Conservation (phyloP, 2,113 vertebrate genomes). For the Sorex araneus region DNA sequence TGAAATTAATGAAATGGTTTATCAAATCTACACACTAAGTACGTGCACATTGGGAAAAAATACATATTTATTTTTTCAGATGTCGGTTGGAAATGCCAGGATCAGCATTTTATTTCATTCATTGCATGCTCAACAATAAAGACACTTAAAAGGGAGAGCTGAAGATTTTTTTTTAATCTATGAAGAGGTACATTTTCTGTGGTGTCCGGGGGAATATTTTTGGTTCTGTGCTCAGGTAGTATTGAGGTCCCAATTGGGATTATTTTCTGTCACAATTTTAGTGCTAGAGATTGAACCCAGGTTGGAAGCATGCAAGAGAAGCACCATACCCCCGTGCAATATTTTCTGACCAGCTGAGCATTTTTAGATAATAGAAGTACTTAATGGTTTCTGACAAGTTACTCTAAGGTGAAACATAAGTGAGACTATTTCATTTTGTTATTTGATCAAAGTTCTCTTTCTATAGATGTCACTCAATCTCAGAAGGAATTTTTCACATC, state of each 20-base stretch:
- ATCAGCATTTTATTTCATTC: constrained; percentile 63
- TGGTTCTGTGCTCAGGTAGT: too few species aligned
- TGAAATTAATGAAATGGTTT: constrained; percentile 49
- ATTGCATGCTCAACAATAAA: constrained; percentile 65
- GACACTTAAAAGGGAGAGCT: constrained; percentile 72
- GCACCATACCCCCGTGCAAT: too few species aligned
- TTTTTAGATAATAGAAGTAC: constrained; percentile 76
- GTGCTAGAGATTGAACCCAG: too few species aligned
- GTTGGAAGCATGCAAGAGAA: too few species aligned
- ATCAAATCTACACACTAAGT: not conserved
- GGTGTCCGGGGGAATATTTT: too few species aligned
- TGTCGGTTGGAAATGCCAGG: constrained; percentile 40
- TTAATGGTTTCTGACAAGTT: constrained; percentile 81
- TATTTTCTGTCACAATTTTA: too few species aligned
- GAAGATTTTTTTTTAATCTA: too few species aligned
- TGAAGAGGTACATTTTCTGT: too few species aligned
- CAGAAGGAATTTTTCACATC: constrained; percentile 67
- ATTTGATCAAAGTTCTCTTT: constrained; percentile 61
- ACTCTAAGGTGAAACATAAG: not conserved
- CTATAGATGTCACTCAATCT: constrained; percentile 50
- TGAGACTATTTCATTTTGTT: constrained; percentile 19
- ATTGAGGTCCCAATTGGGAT: too few species aligned
- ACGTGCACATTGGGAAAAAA: not conserved
- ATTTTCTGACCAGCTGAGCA: constrained; percentile 63
- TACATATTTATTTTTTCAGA: constrained; percentile 17